Percentiles rank a stretch among this genome's conserved stretches.
Conservation (phyloP, 2,888 invertebrate species). For the Alviniconcha strummeri region DNA sequence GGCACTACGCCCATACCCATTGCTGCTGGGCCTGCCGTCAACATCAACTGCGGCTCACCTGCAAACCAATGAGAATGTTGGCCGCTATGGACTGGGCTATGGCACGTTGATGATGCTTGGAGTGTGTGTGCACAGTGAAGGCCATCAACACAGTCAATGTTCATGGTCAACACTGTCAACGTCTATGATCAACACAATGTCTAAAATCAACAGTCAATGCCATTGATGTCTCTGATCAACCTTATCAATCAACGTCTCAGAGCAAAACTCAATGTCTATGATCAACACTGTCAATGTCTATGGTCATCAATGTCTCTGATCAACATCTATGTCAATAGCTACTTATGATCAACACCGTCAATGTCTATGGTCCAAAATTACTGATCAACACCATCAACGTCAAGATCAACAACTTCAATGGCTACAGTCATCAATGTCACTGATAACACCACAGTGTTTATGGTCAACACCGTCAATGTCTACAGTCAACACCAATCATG, state of each 20-base stretch:
- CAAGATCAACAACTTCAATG: too few species aligned
- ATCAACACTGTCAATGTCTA: not conserved
- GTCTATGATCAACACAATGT: not conserved
- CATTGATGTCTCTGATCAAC: not conserved
- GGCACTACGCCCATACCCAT: conserved; percentile 71
- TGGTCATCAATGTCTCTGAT: too few species aligned
- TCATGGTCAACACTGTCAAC: not conserved
- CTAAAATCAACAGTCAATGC: not conserved
- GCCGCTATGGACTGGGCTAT: not conserved
- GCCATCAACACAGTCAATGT: not conserved
- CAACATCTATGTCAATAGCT: not conserved
- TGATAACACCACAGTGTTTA: too few species aligned
- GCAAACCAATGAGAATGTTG: conserved; percentile 24
- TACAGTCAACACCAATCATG: too few species aligned
- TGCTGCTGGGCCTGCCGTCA: conserved; percentile 88
- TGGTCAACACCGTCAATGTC: too few species aligned
- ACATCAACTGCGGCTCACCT: conserved; percentile 95
- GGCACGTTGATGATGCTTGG: too few species aligned
- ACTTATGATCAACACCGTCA: too few species aligned
- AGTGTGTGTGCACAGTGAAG: not conserved
- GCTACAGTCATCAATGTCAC: too few species aligned
- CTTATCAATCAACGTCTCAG: not conserved
- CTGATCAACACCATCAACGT: too few species aligned
- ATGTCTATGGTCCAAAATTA: too few species aligned
- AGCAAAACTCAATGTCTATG: not conserved